These are phyloP conservation scores for Castor canadensis DNA, from an alignment of 2,113 vertebrate species.

Conservation along the genomic window DNA sequence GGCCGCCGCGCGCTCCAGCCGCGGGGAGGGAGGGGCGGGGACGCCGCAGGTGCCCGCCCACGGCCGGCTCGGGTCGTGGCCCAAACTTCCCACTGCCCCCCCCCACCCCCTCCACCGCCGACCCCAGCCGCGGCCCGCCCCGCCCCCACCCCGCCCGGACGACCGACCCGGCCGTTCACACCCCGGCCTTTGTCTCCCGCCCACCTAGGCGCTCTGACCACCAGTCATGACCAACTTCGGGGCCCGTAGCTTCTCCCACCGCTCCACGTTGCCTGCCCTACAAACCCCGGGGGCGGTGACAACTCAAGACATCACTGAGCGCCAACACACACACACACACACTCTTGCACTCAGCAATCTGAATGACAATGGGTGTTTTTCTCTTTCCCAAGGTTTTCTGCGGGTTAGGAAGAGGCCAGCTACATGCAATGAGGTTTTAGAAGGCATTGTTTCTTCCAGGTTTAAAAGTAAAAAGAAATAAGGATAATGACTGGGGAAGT, in stretches of 20 bases:
- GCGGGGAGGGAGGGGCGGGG: too few species aligned
- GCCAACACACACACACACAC: too few species aligned
- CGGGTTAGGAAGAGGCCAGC: neutral
- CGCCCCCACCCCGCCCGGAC: conserved; percentile 59
- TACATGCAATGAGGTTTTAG: neutral
- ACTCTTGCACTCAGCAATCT: too few species aligned
- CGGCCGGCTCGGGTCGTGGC: neutral
- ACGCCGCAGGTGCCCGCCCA: neutral
- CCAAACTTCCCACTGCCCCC: neutral
- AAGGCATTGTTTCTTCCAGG: neutral
- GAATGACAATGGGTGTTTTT: conserved; percentile 4
- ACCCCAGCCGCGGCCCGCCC: neutral
- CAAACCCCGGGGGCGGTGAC: neutral
- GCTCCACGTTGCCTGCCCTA: too few species aligned
- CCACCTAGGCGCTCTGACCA: conserved; percentile 51
- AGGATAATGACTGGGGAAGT: neutral
- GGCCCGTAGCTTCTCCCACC: neutral
- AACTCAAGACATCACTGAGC: conserved; percentile 11
- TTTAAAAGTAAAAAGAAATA: conserved; percentile 27
- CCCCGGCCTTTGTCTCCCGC: conserved; percentile 71
- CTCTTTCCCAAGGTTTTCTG: conserved; percentile 21
- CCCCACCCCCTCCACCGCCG: neutral
- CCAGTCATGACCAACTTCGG: neutral
- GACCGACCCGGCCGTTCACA: conserved; percentile 30
- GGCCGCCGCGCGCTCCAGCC: too few species aligned